These are phyloP conservation scores for Marmota monax DNA, from an alignment of 2,113 vertebrate genomes.

Conservation along the genomic window DNA sequence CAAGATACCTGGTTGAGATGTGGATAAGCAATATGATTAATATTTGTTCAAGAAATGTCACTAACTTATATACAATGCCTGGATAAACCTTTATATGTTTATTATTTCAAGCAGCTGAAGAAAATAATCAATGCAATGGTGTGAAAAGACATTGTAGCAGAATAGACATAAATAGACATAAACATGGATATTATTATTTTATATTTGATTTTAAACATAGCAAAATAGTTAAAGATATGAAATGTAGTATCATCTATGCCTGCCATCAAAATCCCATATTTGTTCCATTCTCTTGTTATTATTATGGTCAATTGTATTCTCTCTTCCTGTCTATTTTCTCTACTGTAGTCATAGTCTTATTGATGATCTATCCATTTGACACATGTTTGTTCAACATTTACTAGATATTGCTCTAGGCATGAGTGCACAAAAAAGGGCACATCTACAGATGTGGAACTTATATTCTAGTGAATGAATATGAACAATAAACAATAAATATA, in stretches of 20 bases:
- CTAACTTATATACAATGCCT: background rate
- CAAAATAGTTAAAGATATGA: background rate
- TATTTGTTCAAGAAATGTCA: slow-evolving; percentile 12
- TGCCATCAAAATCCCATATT: background rate
- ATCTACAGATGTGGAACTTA: background rate
- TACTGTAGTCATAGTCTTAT: background rate
- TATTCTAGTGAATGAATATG: background rate
- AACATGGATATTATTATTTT: background rate
- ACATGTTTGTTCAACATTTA: background rate
- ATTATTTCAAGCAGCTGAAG: background rate
- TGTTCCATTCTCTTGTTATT: background rate
- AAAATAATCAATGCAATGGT: background rate
- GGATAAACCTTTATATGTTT: background rate
- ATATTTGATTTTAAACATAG: background rate
- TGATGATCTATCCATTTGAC: background rate
- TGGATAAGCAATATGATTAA: background rate
- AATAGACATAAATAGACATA: background rate
- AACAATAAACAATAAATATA: background rate
- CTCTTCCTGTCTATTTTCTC: background rate
- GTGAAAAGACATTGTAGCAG: background rate
- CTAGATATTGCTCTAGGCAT: background rate
- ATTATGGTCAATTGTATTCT: background rate
- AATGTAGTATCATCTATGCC: background rate
- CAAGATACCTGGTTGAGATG: background rate
- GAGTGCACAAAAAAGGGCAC: background rate